Base-by-base conservation (phyloP, 2,888 invertebrate species). In the Ichneumoninae sp. region DNA sequence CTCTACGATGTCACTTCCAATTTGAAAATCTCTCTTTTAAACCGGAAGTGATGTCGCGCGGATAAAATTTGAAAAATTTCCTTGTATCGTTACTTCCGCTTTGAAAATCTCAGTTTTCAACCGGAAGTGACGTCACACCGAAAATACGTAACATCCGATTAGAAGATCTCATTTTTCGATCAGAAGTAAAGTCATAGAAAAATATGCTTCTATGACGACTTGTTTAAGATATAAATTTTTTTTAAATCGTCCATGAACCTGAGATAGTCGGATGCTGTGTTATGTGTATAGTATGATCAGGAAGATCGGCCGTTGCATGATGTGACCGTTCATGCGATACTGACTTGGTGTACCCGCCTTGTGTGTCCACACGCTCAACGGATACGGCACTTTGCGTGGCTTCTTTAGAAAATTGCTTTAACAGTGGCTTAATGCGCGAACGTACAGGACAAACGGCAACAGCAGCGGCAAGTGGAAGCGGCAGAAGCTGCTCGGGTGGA, bases 391-490 rank as follows among this genome's bases (percentile, higher is more conserved):
- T 91, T 89, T 88, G 89, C 89, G 89, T 88, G 88, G 89, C 89
- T 92, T 90, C 90, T 92, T 90, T 85, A 87, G 90, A 92, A 92
- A 93, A 92, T 93, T 91, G 88, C 90, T 89, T 90, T 68, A 76
- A 66, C 82, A 79, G 78, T 88, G 44, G 82, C 80, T 83, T 83
- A 77, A 87, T 82, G 85, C 65, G 73, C 85, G 81, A 85, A 83
- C 83, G 83, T 80, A 75, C 87, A 77, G 70, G 74, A 60, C 44
- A 60, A n/a, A 36, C 50, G 54, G 40, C 22, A 44, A 26, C 26
- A 44, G 47, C 50, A 71, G 33, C 65, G 52, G 63, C 54, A 50
- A 36, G 57, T 65, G 69, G 36, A 66, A 52, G 69, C 57, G 33
- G 57, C 71, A 57, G 73, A 54, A 75, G 73, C 40, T 60, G 22